A percentile compares a stretch with the other conserved stretches of the same genome.
These are phyloP conservation scores for Rhopalosiphum maidis DNA, from an alignment of 1,140 invertebrate species.

Conservation along the genomic window DNA sequence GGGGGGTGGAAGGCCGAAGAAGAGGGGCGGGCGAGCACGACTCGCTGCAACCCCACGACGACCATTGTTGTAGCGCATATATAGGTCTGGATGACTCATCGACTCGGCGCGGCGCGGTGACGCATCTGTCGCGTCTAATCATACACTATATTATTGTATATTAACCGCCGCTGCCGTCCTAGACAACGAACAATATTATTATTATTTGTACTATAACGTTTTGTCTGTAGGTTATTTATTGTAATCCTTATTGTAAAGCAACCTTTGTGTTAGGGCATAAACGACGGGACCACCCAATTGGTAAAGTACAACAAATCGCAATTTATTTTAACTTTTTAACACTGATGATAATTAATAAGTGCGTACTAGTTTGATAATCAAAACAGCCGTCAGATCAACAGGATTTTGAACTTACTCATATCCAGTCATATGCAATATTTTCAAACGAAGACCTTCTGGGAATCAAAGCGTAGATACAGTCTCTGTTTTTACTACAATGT, in stretches of 20 bases:
- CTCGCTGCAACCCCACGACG: constrained; percentile 1
- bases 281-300: neutral
- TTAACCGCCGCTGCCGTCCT: neutral
- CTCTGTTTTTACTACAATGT: too few species aligned
- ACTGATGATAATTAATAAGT: too few species aligned
- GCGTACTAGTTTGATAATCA: too few species aligned
- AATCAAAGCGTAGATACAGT: too few species aligned
- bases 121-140: constrained; percentile 7
- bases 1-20: too few species aligned
- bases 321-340: too few species aligned
- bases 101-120: neutral
- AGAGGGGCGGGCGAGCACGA: neutral
- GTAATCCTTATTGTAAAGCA: neutral
- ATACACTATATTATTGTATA: neutral
- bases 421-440: too few species aligned
- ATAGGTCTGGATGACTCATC: constrained; percentile 12
- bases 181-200: neutral
- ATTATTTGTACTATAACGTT: neutral
- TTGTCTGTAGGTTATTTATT: neutral
- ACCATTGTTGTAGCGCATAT: constrained; percentile 34
- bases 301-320: neutral
- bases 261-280: too few species aligned
- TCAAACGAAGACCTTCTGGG: too few species aligned
- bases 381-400: too few species aligned
- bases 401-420: too few species aligned